Base-by-base conservation (phyloP, 2,888 invertebrate genomes). In the Stenodera caucasica region DNA sequence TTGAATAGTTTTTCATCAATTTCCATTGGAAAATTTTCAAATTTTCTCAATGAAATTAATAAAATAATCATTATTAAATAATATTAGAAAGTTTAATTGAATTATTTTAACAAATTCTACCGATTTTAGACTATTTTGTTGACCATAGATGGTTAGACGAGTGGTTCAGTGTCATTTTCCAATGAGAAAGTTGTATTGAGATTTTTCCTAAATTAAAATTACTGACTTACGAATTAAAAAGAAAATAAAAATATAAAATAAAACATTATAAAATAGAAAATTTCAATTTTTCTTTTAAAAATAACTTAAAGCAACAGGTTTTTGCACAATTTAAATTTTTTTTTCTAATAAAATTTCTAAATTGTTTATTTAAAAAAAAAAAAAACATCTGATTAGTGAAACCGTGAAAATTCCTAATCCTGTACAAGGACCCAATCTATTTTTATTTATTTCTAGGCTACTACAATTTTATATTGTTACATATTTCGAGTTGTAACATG, bases 91-190 rank as follows among this genome's bases (percentile, higher is more conserved):
- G 15, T 40, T 40, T 40, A 8, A 2, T 9, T 15, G 7, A 9
- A 40, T 9, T 15, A 15, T 8, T 15, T 9, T 2, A 0, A 18
- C 2, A 40, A 18, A 9, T 9, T 15, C 9, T 15, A 49, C 29
- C 45, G 26, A 29, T 55, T 55, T 55, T 49, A 49, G 26, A 26
- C 29, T 15, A 30, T 18, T 49, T 33, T 35, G 23, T 56, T 59
- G 45, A 62, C 74, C 72, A 67, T 73, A 74, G 70, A 73, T 72
- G 74, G 74, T 70, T 66, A 32, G 15, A 69, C 70, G 72, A 64
- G 59, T 66, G 70, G 64, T 63, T 7, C 65, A 66, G 64, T 63
- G 66, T 63, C 64, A 69, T 56, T 66, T 64, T 66, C 63, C n/a
- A n/a, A 64, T 66, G 69, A 68, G 71, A 73, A 73, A 73, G 72